Evolutionary conservation across 1,140 invertebrate species (phyloP).

Genomic region (Drosophila ohnishii): DNA sequence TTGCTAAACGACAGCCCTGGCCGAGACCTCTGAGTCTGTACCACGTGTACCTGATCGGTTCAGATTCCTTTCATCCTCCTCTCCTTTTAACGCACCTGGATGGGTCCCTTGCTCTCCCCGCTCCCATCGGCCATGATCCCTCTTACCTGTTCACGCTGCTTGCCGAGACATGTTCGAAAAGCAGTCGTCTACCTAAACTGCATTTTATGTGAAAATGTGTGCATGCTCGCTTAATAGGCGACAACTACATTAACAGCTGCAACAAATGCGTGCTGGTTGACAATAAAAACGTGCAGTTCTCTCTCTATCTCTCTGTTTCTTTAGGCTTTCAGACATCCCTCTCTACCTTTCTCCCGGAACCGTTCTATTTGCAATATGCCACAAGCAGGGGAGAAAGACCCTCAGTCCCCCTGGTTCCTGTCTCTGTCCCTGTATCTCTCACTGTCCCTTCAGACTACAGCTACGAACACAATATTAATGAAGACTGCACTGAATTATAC

Average conservation of each 20-base stretch:
- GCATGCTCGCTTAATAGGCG: conserved; percentile 8
- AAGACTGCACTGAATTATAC: no score
- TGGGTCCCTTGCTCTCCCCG: conserved; percentile 6
- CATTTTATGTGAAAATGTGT: conserved; percentile 14
- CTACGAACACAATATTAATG: not conserved
- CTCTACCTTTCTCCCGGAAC: conserved; percentile 29
- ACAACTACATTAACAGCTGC: conserved; percentile 47
- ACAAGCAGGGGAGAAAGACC: conserved; percentile 32
- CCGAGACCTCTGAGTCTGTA: not conserved
- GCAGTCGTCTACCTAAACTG: conserved; percentile 51
- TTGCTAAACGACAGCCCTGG: not conserved
- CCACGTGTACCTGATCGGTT: conserved; percentile 24
- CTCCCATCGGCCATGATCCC: not conserved
- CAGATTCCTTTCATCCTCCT: conserved; percentile 6
- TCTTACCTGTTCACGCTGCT: conserved; percentile 53
- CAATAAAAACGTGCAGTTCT: conserved; percentile 33
- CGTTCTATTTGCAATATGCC: conserved; percentile 54
- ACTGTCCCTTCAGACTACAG: conserved; percentile 12
- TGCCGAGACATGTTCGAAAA: conserved; percentile 57
- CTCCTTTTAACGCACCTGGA: conserved; percentile 14
- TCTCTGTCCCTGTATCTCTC: conserved; percentile 14
- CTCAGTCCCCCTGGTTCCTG: conserved; percentile 19
- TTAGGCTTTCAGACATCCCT: conserved; percentile 9
- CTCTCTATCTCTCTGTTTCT: conserved; percentile 10
- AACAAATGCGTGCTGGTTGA: conserved; percentile 41